A percentile compares a stretch with the other conserved stretches of the same genome.
Conservation (phyloP, 2,113 vertebrate genomes). For the Hydropotes inermis region DNA sequence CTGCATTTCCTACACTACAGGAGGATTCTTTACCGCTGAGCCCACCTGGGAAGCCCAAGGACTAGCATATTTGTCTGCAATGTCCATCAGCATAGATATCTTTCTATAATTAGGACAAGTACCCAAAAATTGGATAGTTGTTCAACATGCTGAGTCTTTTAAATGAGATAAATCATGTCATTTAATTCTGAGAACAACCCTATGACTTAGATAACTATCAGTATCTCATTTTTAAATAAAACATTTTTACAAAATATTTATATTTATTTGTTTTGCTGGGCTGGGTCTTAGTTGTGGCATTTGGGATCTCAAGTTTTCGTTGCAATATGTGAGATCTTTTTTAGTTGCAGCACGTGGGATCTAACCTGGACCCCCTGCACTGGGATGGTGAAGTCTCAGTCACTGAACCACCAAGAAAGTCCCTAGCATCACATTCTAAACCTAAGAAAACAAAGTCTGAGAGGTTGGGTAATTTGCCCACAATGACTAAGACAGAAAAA, state of each 20-base stretch:
- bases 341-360: background rate
- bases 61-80: background rate
- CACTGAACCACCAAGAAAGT: background rate
- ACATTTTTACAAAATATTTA: background rate
- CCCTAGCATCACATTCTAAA: background rate
- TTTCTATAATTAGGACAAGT: background rate
- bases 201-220: background rate
- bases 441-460: background rate
- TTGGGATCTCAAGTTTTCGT: background rate
- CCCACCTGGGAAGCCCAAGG: background rate
- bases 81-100: background rate
- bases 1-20: background rate
- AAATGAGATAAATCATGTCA: background rate
- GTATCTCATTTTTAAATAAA: background rate
- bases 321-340: background rate
- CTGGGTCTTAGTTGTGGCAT: background rate
- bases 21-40: background rate
- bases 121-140: background rate
- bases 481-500: background rate
- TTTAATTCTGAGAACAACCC: background rate
- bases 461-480: background rate
- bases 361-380: accelerated
- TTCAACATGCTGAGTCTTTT: background rate
- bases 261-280: background rate
- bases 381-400: background rate